Conservation (phyloP, 2,113 vertebrate genomes). For the Triplophysa siluroides region DNA sequence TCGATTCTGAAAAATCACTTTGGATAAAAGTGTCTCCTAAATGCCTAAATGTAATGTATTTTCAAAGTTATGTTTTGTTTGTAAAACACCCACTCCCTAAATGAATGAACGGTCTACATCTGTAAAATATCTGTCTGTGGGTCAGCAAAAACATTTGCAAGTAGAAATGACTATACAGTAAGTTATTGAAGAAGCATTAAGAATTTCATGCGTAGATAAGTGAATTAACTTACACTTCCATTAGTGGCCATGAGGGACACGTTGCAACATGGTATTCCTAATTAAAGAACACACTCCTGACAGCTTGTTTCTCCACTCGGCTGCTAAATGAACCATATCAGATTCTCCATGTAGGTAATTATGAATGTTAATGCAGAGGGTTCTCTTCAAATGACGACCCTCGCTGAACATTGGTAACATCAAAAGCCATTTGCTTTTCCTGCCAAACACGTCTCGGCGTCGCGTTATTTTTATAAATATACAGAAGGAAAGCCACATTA, state of each 20-base stretch:
- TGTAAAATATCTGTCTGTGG: background rate
- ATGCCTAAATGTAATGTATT: too few species aligned
- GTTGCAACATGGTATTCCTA: conserved; percentile 84
- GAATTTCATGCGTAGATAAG: conserved; percentile 59
- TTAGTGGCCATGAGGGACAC: conserved; percentile 80
- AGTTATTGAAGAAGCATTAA: conserved; percentile 39
- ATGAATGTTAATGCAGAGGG: conserved; percentile 83
- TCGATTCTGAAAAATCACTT: too few species aligned
- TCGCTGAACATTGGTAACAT: conserved; percentile 42
- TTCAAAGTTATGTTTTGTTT: too few species aligned
- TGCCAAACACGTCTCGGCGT: background rate
- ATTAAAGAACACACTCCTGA: conserved; percentile 87
- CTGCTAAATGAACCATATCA: conserved; percentile 88
- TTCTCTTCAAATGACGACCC: conserved; percentile 71
- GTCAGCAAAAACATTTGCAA: conserved; percentile 14
- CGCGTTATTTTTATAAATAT: conserved; percentile 23
- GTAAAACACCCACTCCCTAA: too few species aligned
- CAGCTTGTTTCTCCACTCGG: conserved; percentile 78
- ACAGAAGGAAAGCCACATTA: background rate
- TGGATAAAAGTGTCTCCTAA: too few species aligned
- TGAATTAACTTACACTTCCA: conserved; percentile 60
- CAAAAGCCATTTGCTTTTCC: conserved; percentile 22
- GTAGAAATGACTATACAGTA: conserved; percentile 41
- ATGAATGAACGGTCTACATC: too few species aligned
- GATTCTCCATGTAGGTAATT: conserved; percentile 94